Base-by-base conservation (phyloP, 2,113 vertebrate species). In the Numida meleagris region DNA sequence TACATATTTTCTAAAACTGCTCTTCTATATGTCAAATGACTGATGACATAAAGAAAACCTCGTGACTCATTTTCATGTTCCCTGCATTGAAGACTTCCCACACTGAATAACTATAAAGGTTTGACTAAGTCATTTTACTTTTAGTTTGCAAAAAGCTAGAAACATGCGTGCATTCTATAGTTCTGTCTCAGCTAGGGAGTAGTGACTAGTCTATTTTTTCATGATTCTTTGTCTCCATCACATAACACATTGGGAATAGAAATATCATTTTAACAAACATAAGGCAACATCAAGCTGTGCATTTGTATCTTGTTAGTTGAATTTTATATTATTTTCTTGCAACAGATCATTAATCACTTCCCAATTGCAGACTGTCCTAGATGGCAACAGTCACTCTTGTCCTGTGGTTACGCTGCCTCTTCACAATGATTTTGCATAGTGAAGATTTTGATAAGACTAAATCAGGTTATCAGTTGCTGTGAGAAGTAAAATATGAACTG, bases 311-410 rank as follows among this genome's bases (percentile, higher is more conserved):
- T 63, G 11, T 46, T 29, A 50, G 9, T 42, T 72, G 25, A 71
- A 59, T 66, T 77, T 29, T 58, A 0, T 20, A 10, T 20, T 29
- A 66, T 8, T 71, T 2, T 29, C 12, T 53, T 43, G 38, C 29
- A 51, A 38, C 0, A 2, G 19, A 53, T 71, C 36, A 40, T 58
- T 53, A 62, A n/a, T 66, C 0, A 0, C 31, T 46, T 78, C 23
- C 25, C 48, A 81, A 2, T 3, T 76, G 33, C 27, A 7, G 6
- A 46, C 24, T 33, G 21, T 36, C n/a, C 45, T 50, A 61, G 38
- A 57, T 31, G 15, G 21, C 27, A 92, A 6, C 58, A 79, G 21
- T 34, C 25, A 16, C 6, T 72, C 3, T 2, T 63, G 46, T 14
- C 23, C 42, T n/a, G 1, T 23, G 10, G 31, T 53, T 65, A 14